Conservation (phyloP, 1,140 invertebrate species). For the Rhynchophorus ferrugineus region DNA sequence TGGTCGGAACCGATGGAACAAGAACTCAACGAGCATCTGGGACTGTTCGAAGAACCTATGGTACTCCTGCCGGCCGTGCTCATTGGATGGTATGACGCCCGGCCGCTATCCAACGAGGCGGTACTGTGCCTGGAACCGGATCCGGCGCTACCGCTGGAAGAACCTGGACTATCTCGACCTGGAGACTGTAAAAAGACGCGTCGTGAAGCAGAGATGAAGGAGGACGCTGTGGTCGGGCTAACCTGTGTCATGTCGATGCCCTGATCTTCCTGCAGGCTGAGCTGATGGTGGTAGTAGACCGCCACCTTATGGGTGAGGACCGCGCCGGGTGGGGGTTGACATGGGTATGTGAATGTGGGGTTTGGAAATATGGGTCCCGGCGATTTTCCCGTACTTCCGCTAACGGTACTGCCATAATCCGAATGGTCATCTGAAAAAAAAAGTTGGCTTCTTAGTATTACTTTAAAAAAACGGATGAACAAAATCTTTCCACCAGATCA, state of each 20-base stretch:
- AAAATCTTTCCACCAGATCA: too few relatives aligned
- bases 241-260: constrained; percentile 67
- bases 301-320: constrained; percentile 61
- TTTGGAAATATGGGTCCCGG: constrained; percentile 46
- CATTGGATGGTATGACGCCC: constrained; percentile 65
- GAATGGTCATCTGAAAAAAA: constrained; percentile 50
- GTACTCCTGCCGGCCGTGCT: constrained; percentile 41
- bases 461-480: too few relatives aligned
- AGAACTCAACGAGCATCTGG: constrained; percentile 56
- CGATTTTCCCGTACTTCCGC: constrained; percentile 48
- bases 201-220: not conserved
- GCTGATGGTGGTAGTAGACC: constrained; percentile 66
- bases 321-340: constrained; percentile 44
- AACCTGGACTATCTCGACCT: constrained; percentile 80
- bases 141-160: constrained; percentile 70
- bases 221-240: too few relatives aligned
- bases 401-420: constrained; percentile 54
- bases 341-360: constrained; percentile 46
- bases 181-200: constrained; percentile 56
- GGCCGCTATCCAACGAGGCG: constrained; percentile 84
- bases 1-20: constrained; percentile 72
- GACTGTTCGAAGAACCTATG: constrained; percentile 39
- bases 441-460: too few relatives aligned
- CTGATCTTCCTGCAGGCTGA: constrained; percentile 63
- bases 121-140: constrained; percentile 80